These are phyloP conservation scores for Spodoptera littoralis DNA, from an alignment of 2,888 invertebrate genomes.

Conservation along the genomic window DNA sequence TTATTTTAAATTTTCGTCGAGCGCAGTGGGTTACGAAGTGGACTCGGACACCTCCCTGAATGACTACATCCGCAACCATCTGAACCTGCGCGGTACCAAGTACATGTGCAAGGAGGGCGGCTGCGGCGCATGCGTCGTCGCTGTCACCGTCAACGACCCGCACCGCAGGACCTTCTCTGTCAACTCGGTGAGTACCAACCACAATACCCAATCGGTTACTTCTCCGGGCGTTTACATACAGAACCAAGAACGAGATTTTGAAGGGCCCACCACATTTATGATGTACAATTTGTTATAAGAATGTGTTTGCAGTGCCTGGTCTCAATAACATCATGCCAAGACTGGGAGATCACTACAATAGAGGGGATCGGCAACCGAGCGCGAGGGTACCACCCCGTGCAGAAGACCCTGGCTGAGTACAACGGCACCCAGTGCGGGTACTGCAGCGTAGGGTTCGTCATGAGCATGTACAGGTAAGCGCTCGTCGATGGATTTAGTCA, in stretches of 20 bases:
- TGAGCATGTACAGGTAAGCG: slow-evolving; percentile 90
- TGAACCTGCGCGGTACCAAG: slow-evolving; percentile 90
- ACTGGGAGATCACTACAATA: slow-evolving; percentile 91
- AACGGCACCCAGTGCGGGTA: slow-evolving; percentile 93
- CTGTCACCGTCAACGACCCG: slow-evolving; percentile 63
- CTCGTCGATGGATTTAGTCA: not conserved
- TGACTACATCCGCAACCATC: slow-evolving; percentile 87
- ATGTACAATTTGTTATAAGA: too few species aligned
- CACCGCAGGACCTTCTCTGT: slow-evolving; percentile 83
- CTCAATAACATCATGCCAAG: slow-evolving; percentile 89
- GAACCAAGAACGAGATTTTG: too few species aligned
- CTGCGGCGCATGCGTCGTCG: slow-evolving; percentile 90
- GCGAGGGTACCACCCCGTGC: slow-evolving; percentile 91
- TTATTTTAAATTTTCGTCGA: slow-evolving; percentile 58
- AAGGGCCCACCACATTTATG: too few species aligned
- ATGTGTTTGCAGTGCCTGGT: slow-evolving; percentile 86
- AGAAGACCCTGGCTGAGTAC: slow-evolving; percentile 88
- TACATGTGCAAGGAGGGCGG: slow-evolving; percentile 92
- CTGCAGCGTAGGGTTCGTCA: slow-evolving; percentile 93
- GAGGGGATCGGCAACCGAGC: slow-evolving; percentile 90
- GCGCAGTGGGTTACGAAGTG: slow-evolving; percentile 88
- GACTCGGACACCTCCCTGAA: slow-evolving; percentile 89
- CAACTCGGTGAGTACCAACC: slow-evolving; percentile 88
- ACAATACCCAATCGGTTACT: too few species aligned
- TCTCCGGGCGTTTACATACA: too few species aligned